Base-by-base conservation (phyloP, 2,888 invertebrate genomes). In the Odontocerum albicorne region DNA sequence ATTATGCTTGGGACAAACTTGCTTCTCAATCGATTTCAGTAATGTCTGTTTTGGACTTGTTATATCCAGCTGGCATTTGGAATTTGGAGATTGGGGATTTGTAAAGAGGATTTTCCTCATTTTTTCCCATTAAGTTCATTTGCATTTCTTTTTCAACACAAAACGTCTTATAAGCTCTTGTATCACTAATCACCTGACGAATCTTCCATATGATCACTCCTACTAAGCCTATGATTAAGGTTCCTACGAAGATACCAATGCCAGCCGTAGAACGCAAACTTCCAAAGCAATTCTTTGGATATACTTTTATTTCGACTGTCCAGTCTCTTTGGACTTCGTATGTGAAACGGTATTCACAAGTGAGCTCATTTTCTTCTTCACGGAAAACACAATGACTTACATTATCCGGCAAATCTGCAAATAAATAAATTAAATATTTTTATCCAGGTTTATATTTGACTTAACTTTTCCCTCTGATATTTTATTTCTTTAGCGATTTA, bases 71-170 rank as follows among this genome's bases (percentile, higher is more conserved):
- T 8, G 85, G 85, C 55, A 85, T 74, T 56, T 69, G 69, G 62
- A 82, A 85, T 49, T 72, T 70, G 0, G 75, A 74, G 12, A 81
- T 74, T 1, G 85, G 83, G n/a, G 83, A 79, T 61, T 75, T 79
- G 62, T 85, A 87, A 55, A 87, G 64, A 1, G 87, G 87, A 66
- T 85, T 86, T 15, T 27, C 7, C 8, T 78, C 63, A 12, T 63
- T 57, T 10, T 54, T 55, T 43, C 74, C 70, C 51, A 73, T 72
- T 68, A 72, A 70, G 36, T 72, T 64, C 36, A 71, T 67, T 47
- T 71, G 69, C 42, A 75, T 74, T 47, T 73, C 66, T 0, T 77
- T 74, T 63, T 78, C 75, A 27, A 73, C 67, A 4, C 70, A 62
- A 57, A 83, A 83, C 51, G 72, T 75, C 0, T 78, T 80, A 60